phyloP scores from a whole-genome alignment of 2,888 invertebrate species.

The Dinocampus coccinellae region DNA sequence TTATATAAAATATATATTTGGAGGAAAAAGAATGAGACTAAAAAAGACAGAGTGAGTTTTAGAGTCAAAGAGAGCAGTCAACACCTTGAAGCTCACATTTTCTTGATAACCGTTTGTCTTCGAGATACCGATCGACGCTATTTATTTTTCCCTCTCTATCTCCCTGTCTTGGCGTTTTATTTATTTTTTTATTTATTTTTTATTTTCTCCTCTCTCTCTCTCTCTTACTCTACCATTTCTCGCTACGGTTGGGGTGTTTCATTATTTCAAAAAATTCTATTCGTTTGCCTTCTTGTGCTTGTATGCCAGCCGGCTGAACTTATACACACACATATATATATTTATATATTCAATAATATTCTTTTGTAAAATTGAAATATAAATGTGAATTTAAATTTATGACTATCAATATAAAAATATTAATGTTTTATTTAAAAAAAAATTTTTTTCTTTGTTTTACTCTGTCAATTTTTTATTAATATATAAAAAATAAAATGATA shows the following conservation, averaged over 20 bases:
- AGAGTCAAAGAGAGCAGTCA: slow-evolving; percentile 41
- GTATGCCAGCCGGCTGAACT: not conserved
- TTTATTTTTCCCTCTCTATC: not conserved
- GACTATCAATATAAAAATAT: too few species aligned
- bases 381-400: not conserved
- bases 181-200: slow-evolving; percentile 33
- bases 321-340: not conserved
- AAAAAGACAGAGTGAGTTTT: slow-evolving; percentile 28
- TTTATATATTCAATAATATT: not conserved
- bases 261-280: not conserved
- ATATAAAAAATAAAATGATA: too few species aligned
- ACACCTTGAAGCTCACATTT: slow-evolving; percentile 36
- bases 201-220: too few species aligned
- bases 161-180: slow-evolving; percentile 40
- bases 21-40: not conserved
- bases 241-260: not conserved
- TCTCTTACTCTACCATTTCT: slow-evolving; percentile 2
- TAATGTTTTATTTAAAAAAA: too few species aligned
- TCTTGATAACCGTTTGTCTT: slow-evolving; percentile 48
- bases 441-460: not conserved
- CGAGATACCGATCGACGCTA: slow-evolving; percentile 43
- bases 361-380: not conserved
- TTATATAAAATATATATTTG: not conserved
- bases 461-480: too few species aligned
- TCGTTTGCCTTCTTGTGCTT: slow-evolving; percentile 15